Conservation (phyloP, 2,113 vertebrate genomes). For the Prunella fulvescens region DNA sequence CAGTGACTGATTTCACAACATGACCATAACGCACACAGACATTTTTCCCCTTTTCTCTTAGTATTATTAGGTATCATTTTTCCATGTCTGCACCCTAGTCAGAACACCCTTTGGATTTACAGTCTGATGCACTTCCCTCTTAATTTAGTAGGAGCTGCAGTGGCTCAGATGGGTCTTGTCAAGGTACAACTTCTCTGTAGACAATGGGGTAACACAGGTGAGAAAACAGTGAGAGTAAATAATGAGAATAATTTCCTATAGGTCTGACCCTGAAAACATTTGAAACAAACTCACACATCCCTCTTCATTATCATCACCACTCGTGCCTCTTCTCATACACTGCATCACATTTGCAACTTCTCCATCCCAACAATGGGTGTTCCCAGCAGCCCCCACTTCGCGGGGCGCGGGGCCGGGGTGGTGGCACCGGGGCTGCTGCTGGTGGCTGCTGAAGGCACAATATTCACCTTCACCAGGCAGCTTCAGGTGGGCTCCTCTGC, state of each 20-base stretch:
- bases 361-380: neutral
- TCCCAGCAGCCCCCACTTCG: neutral
- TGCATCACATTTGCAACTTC: neutral
- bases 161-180: neutral
- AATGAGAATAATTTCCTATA: neutral
- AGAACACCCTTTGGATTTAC: neutral
- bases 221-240: neutral
- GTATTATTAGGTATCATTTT: neutral
- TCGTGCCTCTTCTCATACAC: neutral
- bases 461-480: neutral
- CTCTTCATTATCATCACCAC: neutral
- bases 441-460: neutral
- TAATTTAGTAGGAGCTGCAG: neutral
- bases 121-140: neutral
- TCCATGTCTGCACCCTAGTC: neutral
- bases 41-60: neutral
- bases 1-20: neutral
- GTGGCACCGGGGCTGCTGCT: neutral
- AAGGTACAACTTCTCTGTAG: neutral
- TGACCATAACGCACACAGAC: accelerated
- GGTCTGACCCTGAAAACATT: neutral
- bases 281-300: neutral
- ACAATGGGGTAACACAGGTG: neutral
- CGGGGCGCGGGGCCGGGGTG: accelerated
- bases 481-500: neutral